Evolutionary conservation across 2,113 vertebrate species (phyloP).

Genomic region (Stictonetta naevosa): DNA sequence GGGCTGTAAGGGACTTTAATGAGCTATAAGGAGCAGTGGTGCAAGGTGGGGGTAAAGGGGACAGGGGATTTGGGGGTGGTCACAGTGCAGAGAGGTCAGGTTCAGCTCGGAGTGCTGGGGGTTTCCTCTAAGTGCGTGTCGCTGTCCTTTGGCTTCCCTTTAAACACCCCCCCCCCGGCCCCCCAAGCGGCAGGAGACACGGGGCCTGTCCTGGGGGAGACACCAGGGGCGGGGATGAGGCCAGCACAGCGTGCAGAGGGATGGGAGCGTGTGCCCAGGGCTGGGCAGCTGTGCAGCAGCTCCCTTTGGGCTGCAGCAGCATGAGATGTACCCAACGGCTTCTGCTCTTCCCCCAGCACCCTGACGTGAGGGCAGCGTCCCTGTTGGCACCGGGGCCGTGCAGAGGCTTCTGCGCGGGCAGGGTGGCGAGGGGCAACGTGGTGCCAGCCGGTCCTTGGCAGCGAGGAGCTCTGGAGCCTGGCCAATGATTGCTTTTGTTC

Average conservation of each 20-base stretch:
- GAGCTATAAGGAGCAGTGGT: background rate
- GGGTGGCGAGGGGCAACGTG: background rate
- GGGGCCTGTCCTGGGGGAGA: background rate
- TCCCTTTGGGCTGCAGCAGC: background rate
- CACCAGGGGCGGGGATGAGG: background rate
- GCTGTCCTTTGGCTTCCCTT: background rate
- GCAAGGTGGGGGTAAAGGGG: background rate
- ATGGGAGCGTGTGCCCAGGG: rapidly evolving
- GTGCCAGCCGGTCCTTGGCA: background rate
- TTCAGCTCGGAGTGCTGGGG: background rate
- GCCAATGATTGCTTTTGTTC: background rate
- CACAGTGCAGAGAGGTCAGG: background rate
- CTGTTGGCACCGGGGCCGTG: background rate
- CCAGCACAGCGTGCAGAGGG: rapidly evolving
- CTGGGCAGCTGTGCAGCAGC: background rate
- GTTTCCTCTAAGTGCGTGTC: rapidly evolving
- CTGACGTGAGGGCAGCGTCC: too few relatives aligned
- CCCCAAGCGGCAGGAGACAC: background rate
- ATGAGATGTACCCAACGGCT: background rate
- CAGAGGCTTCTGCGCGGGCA: background rate
- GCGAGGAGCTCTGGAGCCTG: background rate
- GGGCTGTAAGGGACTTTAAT: too few relatives aligned
- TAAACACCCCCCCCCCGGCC: background rate
- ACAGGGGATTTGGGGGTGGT: too few relatives aligned
- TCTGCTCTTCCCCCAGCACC: too few relatives aligned